Conservation (phyloP, 2,888 invertebrate genomes). For the Teleiodes luculella region DNA sequence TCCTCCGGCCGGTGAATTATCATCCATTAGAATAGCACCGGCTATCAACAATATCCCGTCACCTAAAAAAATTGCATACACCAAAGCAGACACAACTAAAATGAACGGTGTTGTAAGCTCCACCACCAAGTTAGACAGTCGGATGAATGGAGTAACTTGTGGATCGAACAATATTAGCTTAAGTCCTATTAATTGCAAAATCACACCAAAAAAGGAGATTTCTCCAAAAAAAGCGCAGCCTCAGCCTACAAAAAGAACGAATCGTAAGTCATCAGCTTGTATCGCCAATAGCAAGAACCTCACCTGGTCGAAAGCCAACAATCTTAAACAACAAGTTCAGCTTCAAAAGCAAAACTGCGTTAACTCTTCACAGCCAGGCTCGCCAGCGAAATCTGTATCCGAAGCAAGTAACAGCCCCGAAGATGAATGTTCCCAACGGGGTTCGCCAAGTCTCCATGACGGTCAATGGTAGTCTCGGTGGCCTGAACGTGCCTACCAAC, state of each 20-base stretch:
- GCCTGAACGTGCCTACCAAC: slow-evolving; percentile 61
- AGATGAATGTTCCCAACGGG: slow-evolving; percentile 64
- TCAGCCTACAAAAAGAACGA: slow-evolving; percentile 54
- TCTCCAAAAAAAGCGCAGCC: slow-evolving; percentile 40
- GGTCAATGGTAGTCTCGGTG: slow-evolving; percentile 57
- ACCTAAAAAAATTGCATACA: slow-evolving; percentile 42
- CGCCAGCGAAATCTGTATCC: slow-evolving; percentile 38
- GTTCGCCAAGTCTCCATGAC: slow-evolving; percentile 63
- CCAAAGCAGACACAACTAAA: slow-evolving; percentile 49
- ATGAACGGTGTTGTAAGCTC: slow-evolving; percentile 63
- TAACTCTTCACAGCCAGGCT: slow-evolving; percentile 41
- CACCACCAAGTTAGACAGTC: slow-evolving; percentile 66
- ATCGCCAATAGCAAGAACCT: slow-evolving; percentile 71
- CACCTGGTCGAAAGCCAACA: slow-evolving; percentile 72
- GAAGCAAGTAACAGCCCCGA: slow-evolving; percentile 63
- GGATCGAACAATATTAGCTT: slow-evolving; percentile 69
- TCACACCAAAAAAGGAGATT: slow-evolving; percentile 51
- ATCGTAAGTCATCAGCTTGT: slow-evolving; percentile 69
- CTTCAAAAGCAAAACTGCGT: slow-evolving; percentile 64
- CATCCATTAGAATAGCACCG: slow-evolving; percentile 46
- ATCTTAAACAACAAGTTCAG: slow-evolving; percentile 68
- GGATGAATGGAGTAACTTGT: slow-evolving; percentile 70
- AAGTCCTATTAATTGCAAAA: slow-evolving; percentile 49
- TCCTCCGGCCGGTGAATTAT: slow-evolving; percentile 44
- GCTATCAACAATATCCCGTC: slow-evolving; percentile 43